A percentile compares a stretch with the other conserved stretches of the same genome.
Evolutionary conservation across 2,113 vertebrate species (phyloP).

Genomic region (Heliornis fulica): DNA sequence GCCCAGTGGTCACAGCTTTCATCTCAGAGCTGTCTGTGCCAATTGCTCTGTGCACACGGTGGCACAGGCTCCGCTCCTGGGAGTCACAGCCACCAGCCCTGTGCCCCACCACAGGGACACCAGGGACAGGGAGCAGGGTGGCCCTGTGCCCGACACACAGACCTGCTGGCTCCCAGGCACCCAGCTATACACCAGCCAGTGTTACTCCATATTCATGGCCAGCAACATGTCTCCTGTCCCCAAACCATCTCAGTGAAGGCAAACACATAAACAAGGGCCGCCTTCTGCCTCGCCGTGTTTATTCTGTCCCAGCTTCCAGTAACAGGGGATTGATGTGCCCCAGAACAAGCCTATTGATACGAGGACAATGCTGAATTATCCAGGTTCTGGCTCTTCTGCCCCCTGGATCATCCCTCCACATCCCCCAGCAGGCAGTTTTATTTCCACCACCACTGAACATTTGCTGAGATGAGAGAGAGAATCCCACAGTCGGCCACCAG

Average conservation of each 20-base stretch:
- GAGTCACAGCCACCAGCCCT: not conserved
- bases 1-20: accelerated
- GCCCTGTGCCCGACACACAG: accelerated
- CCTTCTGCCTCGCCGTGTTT: not conserved
- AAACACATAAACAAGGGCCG: not conserved
- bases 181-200: accelerated
- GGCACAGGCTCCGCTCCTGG: no score
- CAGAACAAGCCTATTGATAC: not conserved
- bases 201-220: not conserved
- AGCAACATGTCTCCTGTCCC: not conserved
- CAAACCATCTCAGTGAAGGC: accelerated
- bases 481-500: not conserved
- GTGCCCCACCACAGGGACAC: accelerated
- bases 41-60: accelerated
- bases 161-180: not conserved
- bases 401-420: not conserved
- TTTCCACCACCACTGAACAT: not conserved
- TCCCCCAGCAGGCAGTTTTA: not conserved
- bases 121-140: not conserved
- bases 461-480: not conserved
- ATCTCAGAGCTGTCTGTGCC: accelerated
- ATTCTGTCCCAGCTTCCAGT: not conserved
- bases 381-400: not conserved
- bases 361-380: not conserved
- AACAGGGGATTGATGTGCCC: not conserved